phyloP scores from a whole-genome alignment of 2,797 vertebrate species.

The Sitta carolinensis region DNA sequence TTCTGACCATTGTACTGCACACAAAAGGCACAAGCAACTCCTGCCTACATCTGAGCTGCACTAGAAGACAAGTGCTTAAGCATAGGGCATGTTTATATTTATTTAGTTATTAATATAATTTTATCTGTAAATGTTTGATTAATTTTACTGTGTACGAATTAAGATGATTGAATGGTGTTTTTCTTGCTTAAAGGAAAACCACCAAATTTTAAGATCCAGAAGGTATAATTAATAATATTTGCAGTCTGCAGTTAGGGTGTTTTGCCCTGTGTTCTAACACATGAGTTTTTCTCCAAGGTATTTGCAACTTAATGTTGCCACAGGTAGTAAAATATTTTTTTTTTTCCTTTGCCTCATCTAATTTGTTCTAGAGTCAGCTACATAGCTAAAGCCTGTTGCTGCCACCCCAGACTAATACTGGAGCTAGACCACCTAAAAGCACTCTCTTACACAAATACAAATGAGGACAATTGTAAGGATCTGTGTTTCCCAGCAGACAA shows the following conservation, averaged over 20 bases:
- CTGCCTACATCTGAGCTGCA: not conserved
- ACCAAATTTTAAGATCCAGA: not conserved
- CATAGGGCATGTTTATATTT: not conserved
- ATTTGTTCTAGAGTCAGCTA: not conserved
- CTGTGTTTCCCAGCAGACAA: conserved; percentile 48
- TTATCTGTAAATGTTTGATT: not conserved
- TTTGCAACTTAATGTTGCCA: not conserved
- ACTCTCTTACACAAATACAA: conserved; percentile 42
- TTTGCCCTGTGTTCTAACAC: not conserved
- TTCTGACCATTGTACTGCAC: not conserved
- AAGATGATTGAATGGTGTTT: not conserved
- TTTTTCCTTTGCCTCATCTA: not conserved
- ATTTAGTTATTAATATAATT: not conserved
- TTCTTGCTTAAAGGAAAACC: not conserved
- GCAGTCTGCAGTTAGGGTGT: not conserved
- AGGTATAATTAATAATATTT: not conserved
- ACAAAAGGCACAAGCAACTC: not conserved
- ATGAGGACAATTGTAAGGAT: conserved; percentile 43
- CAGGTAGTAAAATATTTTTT: not conserved
- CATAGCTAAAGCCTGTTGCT: not conserved
- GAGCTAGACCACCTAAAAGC: conserved; percentile 48
- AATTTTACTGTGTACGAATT: not conserved
- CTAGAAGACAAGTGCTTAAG: not conserved
- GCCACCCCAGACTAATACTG: not conserved
- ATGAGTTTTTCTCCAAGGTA: not conserved